Evolutionary conservation across 2,888 invertebrate genomes (phyloP).

Genomic region (Pseudanteris insignis): DNA sequence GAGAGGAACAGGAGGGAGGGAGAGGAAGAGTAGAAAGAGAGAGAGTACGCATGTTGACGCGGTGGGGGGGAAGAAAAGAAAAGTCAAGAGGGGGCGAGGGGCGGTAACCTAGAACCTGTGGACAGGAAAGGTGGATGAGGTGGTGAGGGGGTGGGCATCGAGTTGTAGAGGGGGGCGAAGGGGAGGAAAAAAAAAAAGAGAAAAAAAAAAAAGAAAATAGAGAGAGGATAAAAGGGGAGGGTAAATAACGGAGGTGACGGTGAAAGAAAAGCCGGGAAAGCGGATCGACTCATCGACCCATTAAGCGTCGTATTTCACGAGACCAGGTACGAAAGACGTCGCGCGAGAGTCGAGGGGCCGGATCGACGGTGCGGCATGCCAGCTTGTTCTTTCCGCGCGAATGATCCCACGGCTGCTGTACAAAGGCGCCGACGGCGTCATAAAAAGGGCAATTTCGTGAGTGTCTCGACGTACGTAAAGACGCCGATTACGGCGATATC

Average conservation of each 20-base stretch:
- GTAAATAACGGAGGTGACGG: constrained; percentile 18
- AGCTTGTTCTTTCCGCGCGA: constrained; percentile 33
- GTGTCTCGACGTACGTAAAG: constrained; percentile 31
- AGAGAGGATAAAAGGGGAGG: too few relatives aligned
- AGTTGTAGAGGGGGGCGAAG: too few relatives aligned
- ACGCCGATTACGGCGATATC: constrained; percentile 34
- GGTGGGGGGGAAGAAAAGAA: too few relatives aligned
- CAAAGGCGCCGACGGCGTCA: constrained; percentile 21
- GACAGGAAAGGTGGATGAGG: too few relatives aligned
- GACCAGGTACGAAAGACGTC: constrained; percentile 24
- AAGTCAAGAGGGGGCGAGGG: too few relatives aligned
- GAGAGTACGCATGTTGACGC: too few relatives aligned
- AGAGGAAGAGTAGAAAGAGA: too few relatives aligned
- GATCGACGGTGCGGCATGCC: constrained; percentile 13
- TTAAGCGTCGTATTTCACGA: constrained; percentile 55
- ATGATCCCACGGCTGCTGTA: constrained; percentile 27
- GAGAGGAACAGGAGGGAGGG: too few relatives aligned
- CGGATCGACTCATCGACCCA: constrained; percentile 51
- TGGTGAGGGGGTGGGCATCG: too few relatives aligned
- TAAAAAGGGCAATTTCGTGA: constrained; percentile 31
- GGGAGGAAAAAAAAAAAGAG: too few relatives aligned
- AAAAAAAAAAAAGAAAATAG: too few relatives aligned
- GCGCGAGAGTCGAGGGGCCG: not conserved
- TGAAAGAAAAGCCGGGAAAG: constrained; percentile 39
- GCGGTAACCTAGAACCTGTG: too few relatives aligned